Conservation (phyloP, 2,113 vertebrate genomes). For the Martes martes region DNA sequence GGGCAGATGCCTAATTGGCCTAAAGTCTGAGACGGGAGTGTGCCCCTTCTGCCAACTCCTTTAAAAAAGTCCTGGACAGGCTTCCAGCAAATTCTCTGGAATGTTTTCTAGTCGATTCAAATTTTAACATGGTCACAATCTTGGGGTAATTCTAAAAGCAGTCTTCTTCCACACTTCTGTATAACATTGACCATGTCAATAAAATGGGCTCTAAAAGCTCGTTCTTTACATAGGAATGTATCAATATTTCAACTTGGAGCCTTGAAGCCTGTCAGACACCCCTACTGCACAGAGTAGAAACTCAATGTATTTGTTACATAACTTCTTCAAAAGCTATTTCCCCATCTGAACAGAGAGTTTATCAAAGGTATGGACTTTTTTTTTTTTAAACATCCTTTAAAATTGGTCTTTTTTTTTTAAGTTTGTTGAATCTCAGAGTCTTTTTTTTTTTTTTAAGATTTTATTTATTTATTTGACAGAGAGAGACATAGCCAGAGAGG, state of each 20-base stretch:
- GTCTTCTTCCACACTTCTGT: not conserved
- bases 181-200: not conserved
- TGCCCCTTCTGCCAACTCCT: not conserved
- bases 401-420: not conserved
- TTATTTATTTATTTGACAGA: too few relatives aligned
- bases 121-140: not conserved
- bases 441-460: too few relatives aligned
- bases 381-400: not conserved
- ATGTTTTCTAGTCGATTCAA: not conserved
- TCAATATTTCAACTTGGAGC: not conserved
- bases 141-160: slow-evolving; percentile 11
- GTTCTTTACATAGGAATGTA: not conserved
- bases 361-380: not conserved
- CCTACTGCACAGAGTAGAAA: not conserved
- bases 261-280: not conserved
- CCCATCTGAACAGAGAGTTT: not conserved
- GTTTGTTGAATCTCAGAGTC: too few relatives aligned
- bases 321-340: not conserved
- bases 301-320: not conserved
- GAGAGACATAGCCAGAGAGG: too few relatives aligned
- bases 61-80: not conserved
- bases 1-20: not conserved
- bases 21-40: not conserved
- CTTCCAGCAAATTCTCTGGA: not conserved
- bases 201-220: not conserved